Evolutionary conservation across 1,140 invertebrate genomes (phyloP), one percentile per base, ranked within the genome.

Genomic region (Dufourea novaeangliae): DNA sequence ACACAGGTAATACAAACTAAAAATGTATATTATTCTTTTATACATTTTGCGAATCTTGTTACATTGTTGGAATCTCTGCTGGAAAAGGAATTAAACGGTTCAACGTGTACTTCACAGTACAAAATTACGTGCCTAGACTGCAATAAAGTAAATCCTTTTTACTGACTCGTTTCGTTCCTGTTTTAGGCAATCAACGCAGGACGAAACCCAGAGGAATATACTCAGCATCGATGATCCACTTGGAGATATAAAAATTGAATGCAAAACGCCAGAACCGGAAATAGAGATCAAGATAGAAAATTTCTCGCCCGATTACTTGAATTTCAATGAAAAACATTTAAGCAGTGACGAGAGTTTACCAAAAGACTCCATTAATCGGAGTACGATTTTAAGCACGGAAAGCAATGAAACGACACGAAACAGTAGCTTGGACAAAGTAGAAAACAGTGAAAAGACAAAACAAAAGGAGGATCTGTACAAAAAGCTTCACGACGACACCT

Each of bases 381-480:
- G 14, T 7, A 17, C 54, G 8, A 12, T 20, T 2, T 32, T 32
- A 6, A 57, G 29, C 12, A 1, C 25, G 2, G 29, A 12, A 1
- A 44, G 37, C 22, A 22, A 17, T 3, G 12, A 67, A 14, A 12
- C 17, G 1, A 14, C 1, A 6, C 0, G 12, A 20, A 67, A 22
- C 25, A 32, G 34, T 25, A 56, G 20, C 37, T 12, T 32, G 0
- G 12, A 29, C 2, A 52, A 44, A 5, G 57, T 27, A 0, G 5
- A 25, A 22, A 37, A 1, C 4, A 50, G n/a, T 12, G 20, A 74
- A 12, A 14, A 10, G 14, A 2, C 6, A 1, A 46, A 6, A 3
- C 29, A 62, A 2, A 64, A 70, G 0, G 77, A 83, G 11, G 41
- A 78, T 12, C 32, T 85, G 0, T 89, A 86, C 63, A 88, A 87